These are phyloP conservation scores for Campylorhamphus procurvoides DNA, from an alignment of 2,113 vertebrate genomes.

Conservation along the genomic window DNA sequence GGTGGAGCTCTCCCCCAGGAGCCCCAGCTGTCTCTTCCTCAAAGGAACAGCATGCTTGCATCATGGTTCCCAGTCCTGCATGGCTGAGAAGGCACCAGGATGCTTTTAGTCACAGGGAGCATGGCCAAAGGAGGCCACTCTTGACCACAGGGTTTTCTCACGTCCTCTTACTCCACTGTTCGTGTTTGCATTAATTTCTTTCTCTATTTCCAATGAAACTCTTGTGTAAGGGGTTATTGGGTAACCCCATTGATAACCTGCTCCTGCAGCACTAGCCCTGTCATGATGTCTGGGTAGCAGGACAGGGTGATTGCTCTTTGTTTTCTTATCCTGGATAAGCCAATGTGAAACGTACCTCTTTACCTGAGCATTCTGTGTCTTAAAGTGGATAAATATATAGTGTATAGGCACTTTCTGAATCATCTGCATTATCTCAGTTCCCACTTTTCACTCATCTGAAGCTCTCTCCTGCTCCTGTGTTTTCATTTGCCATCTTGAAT, in stretches of 20 bases:
- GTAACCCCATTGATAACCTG: background rate
- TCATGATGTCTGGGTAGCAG: background rate
- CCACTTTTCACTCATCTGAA: background rate
- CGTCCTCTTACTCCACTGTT: background rate
- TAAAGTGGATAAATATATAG: background rate
- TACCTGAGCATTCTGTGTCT: background rate
- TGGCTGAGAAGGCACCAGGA: background rate
- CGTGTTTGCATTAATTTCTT: background rate
- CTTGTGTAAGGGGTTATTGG: background rate
- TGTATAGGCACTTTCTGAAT: background rate
- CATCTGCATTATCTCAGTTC: background rate
- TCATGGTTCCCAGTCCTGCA: accelerated
- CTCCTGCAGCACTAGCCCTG: background rate
- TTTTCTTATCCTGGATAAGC: background rate
- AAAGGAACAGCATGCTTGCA: background rate
- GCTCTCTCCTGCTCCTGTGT: background rate
- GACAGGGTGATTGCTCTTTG: background rate
- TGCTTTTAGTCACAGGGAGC: background rate
- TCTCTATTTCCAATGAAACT: background rate
- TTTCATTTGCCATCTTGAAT: background rate
- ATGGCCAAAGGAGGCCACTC: background rate
- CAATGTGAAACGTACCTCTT: background rate
- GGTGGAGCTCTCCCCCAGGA: background rate
- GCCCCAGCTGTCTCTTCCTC: background rate
- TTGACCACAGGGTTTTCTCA: background rate